Conservation (phyloP, 2,797 vertebrate species). For the Anniella stebbinsi region DNA sequence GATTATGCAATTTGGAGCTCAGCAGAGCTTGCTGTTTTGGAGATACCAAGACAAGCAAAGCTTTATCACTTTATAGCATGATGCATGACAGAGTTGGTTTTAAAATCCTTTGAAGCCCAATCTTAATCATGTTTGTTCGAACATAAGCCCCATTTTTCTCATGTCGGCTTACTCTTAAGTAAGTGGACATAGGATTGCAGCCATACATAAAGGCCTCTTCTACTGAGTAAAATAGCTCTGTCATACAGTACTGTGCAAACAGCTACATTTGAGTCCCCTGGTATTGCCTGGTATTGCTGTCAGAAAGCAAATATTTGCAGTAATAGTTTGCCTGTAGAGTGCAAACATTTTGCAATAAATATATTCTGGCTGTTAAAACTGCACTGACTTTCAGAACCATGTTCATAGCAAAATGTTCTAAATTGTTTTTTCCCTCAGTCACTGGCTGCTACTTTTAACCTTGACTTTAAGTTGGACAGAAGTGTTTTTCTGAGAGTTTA, state of each 20-base stretch:
- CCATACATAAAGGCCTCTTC: slow-evolving; percentile 38
- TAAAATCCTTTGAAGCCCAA: slow-evolving; percentile 24
- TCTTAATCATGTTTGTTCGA: neutral
- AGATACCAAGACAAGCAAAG: slow-evolving; percentile 41
- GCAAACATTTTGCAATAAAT: slow-evolving; percentile 33
- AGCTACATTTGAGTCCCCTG: slow-evolving; percentile 43
- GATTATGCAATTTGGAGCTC: neutral
- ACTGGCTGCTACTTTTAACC: neutral
- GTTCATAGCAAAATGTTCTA: slow-evolving; percentile 53
- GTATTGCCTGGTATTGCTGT: slow-evolving; percentile 32
- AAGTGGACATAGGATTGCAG: neutral
- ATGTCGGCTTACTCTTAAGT: neutral
- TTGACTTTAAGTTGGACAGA: neutral
- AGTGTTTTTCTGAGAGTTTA: slow-evolving; percentile 1
- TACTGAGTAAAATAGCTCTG: slow-evolving; percentile 45
- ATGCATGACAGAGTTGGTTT: slow-evolving; percentile 29
- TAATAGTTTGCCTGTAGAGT: slow-evolving; percentile 50
- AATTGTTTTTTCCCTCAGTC: neutral
- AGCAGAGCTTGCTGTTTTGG: slow-evolving; percentile 25
- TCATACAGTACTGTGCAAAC: slow-evolving; percentile 54
- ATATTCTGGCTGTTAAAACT: slow-evolving; percentile 52
- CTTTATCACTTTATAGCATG: slow-evolving; percentile 33
- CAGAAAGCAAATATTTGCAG: slow-evolving; percentile 67
- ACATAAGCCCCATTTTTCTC: neutral
- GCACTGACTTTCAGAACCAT: slow-evolving; percentile 42